Base-by-base conservation (phyloP, 2,113 vertebrate genomes). In the Rattus norvegicus region DNA sequence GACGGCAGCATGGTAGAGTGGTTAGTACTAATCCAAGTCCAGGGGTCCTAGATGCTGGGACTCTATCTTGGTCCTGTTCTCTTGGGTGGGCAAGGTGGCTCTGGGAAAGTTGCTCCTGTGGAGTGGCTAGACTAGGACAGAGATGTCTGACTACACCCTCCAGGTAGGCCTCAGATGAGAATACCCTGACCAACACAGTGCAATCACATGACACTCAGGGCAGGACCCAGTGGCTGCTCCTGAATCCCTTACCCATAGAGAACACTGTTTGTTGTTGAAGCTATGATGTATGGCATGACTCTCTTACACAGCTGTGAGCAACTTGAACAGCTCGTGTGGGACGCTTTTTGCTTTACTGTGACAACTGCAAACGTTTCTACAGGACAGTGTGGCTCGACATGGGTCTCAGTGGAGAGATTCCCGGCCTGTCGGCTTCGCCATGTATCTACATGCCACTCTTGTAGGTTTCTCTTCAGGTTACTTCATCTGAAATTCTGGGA, bases 391-490 rank as follows among this genome's bases (percentile, higher is more conserved):
- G 12, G 61, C 14, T 59, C 73, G 9, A 1, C 2, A 5, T 0
- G n/a, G 39, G 2, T 14, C 56, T 59, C 3, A 65, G 14, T 2
- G 30, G 22, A 6, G 52, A 39, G 0, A 0, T 3, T 11, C 0
- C 20, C 0, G 13, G 19, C 19, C 70, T 13, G 52, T 14, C 52
- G 10, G 3, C 19, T 2, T 22, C 7, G 4, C 1, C 24, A 26
- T 1, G 0, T 1, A 19, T 33, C 88, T 16, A 0, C 11, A 0
- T 2, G 4, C 6, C 43, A n/a, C 16, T 16, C 0, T 6, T 2
- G 11, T 6, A 0, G 1, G 0, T 9, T 30, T 92, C 88, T 70
- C 63, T 56, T 88, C 49, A 61, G 7, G 2, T 16, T 1, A 28
- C 28, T 77, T 69, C 19, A 76, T 73, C 73, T 69, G 56, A 67